A percentile compares a stretch with the other conserved stretches of the same genome.
Evolutionary conservation across 2,888 invertebrate genomes (phyloP).

Genomic region (Eristalis intricaria): DNA sequence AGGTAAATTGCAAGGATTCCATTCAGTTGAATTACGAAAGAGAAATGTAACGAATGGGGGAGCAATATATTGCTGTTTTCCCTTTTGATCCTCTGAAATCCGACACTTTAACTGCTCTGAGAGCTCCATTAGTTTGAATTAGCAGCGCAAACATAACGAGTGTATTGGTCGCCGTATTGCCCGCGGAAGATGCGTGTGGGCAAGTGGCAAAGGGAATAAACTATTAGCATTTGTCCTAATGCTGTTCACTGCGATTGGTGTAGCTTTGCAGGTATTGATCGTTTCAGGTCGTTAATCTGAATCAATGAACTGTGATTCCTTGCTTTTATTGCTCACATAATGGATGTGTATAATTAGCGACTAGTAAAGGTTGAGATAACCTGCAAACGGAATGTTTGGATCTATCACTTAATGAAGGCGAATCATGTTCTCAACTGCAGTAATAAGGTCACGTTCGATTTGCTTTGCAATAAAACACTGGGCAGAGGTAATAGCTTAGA

Average conservation of each 20-base stretch:
- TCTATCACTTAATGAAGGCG: no score
- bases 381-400: no score
- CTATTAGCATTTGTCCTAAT: neutral
- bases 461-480: no score
- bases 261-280: no score
- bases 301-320: no score
- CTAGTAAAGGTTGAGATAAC: no score
- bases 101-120: neutral
- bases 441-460: no score
- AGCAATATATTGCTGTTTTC: neutral
- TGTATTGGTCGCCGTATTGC: neutral
- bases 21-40: conserved; percentile 4
- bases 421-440: no score
- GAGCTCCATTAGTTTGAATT: neutral
- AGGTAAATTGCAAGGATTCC: neutral
- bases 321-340: no score
- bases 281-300: no score
- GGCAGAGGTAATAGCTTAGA: no score
- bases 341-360: no score
- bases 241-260: neutral
- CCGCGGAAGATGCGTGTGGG: neutral
- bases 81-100: neutral
- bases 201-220: neutral
- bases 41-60: neutral
- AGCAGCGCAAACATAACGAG: neutral